Evolutionary conservation across 2,113 vertebrate genomes (phyloP), one percentile per base, ranked within the genome.

Genomic region (Aix galericulata): DNA sequence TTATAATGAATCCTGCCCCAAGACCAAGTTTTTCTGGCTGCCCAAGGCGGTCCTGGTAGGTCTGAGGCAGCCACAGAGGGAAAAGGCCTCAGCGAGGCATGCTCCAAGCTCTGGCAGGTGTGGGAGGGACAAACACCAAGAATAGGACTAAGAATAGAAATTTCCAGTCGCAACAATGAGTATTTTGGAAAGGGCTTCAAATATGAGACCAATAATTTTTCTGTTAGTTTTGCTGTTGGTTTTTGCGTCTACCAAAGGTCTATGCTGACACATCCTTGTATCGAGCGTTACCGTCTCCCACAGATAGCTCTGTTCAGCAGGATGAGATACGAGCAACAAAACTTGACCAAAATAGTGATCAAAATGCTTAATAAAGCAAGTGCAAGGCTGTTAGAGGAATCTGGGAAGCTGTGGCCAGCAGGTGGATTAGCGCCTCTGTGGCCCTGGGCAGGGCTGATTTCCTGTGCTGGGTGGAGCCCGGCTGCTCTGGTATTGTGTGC

Each of bases 1-100:
- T 68, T 81, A 8, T 52, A 64, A n/a, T 40, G 71, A 88, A 63
- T 59, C 12, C 64, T 81, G 32, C 48, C 38, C 40, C 18, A 17
- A 79, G 60, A 86, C 6, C 2, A 31, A 74, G 34, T 15, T 88
- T 18, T 58, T 91, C 91, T 3, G 2, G 27, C 23, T 12, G 5
- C 8, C 1, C 3, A 17, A 18, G 2, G 0, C 6, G 11, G 4
- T 6, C 7, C 2, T 8, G 6, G 17, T 8, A 11, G 60, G 38
- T 20, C 26, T 77, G 79, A 23, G 27, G 72, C 10, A 8, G 32
- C 60, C 3, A 0, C 13, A 3, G 21, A 11, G n/a, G 3, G 3
- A 13, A 17, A 44, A 5, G 26, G 18, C 4, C 2, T 1, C 68
- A 76, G 34, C 5, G 60, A 23, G 40, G 64, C 34, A 56, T 67